Evolutionary conservation across 2,797 vertebrate genomes (phyloP), one percentile per base, ranked within the genome.

Genomic region (Urosaurus nigricauda): DNA sequence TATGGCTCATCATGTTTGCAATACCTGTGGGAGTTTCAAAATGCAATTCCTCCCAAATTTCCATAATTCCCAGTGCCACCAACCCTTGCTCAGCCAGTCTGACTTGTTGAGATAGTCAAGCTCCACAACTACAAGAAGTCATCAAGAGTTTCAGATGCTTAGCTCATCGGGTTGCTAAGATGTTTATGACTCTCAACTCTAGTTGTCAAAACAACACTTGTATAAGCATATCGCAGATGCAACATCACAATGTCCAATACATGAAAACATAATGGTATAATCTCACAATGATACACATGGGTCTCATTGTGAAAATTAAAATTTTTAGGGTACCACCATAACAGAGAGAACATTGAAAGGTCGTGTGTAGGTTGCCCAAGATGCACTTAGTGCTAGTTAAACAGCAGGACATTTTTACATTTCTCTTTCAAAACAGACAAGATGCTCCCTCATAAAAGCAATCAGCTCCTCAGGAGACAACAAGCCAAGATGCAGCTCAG

Each of bases 31-130:
- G 91, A 94, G 92, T 91, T 94, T 89, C 2, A 0, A 5, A 53
- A 78, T 90, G 70, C 37, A 90, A 88, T 91, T 87, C 91, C 88
- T 40, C 77, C 75, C 83, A 92, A 91, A 79, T 85, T 86, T 40
- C 85, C 87, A 84, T 53, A 80, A 79, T 5, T 79, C 90, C 81
- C 73, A 63, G 16, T 89, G 58, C 75, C 56, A 86, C 71, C 71
- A 82, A 47, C 5, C 35, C 84, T 77, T 75, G 71, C 60, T 86
- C 26, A 73, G 82, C 75, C 90, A 92, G n/a, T 71, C 14, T 1
- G 3, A 85, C 82, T 29, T 79, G 56, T 43, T 81, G 37, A 60
- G 63, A 83, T 51, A 35, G 37, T 7, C 24, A 88, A 14, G 58
- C 63, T 35, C 74, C 47, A 32, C 40, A 91, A 82, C 79, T 70